Conservation (phyloP, 2,888 invertebrate genomes). For the Drosophila siamana region DNA sequence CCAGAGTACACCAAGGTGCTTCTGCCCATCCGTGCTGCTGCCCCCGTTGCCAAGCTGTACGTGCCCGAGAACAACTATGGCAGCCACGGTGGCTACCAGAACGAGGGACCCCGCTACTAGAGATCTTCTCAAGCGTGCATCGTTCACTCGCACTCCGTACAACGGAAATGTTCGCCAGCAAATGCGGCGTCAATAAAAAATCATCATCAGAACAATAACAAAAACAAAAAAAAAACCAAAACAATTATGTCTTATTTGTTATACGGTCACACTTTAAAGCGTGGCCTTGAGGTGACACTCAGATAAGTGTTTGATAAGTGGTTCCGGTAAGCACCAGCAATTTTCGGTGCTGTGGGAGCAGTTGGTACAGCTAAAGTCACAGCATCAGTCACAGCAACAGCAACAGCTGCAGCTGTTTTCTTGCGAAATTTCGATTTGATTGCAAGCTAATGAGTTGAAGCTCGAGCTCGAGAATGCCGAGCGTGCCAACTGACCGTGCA, state of each 20-base stretch:
- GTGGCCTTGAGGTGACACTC: slow-evolving; percentile 9
- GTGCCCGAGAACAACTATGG: slow-evolving; percentile 66
- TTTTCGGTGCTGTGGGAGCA: slow-evolving; percentile 27
- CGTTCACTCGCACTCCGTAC: slow-evolving; percentile 5
- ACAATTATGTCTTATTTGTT: slow-evolving; percentile 2
- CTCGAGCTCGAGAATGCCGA: slow-evolving; percentile 23
- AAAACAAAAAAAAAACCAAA: background rate
- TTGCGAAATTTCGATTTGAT: slow-evolving; percentile 24
- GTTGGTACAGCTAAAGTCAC: background rate
- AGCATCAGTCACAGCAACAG: slow-evolving; percentile 22
- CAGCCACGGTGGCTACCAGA: slow-evolving; percentile 34
- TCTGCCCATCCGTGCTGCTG: slow-evolving; percentile 70
- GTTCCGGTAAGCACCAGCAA: slow-evolving; percentile 42
- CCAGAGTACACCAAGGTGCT: slow-evolving; percentile 73
- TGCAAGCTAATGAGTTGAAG: slow-evolving; percentile 12
- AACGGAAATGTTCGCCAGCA: slow-evolving; percentile 31
- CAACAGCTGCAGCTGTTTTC: slow-evolving; percentile 43
- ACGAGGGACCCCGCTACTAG: slow-evolving; percentile 41
- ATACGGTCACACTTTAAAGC: slow-evolving; percentile 6
- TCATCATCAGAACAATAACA: slow-evolving; percentile 4
- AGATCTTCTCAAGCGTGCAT: slow-evolving; percentile 8
- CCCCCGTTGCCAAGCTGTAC: slow-evolving; percentile 78
- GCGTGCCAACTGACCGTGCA: slow-evolving; percentile 28
- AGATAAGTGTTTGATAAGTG: slow-evolving; percentile 25
- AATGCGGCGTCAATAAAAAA: slow-evolving; percentile 42